phyloP scores from a whole-genome alignment of 2,113 vertebrate species.

The Hemiscyllium ocellatum region DNA sequence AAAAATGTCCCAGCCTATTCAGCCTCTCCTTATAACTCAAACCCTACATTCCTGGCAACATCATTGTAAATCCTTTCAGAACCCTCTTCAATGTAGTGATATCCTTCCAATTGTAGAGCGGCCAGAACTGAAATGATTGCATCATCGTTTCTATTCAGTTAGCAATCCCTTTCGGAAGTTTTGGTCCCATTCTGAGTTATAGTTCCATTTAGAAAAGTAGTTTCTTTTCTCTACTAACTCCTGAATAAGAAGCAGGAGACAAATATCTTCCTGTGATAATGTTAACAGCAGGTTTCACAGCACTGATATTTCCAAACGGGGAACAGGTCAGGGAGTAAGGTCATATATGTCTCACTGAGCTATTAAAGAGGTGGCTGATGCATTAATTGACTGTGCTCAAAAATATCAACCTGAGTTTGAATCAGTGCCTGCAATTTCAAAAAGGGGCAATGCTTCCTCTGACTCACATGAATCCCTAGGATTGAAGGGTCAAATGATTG shows the following conservation, averaged over 20 bases:
- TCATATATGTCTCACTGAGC: background rate
- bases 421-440: background rate
- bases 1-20: no score
- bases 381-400: background rate
- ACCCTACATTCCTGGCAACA: no score
- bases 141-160: no score
- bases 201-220: background rate
- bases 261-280: background rate
- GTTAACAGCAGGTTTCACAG: background rate
- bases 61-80: no score
- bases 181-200: background rate
- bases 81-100: no score
- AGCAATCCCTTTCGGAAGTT: background rate
- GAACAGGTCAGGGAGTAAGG: background rate
- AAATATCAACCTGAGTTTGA: background rate
- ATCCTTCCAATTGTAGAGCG: no score
- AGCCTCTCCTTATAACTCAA: no score
- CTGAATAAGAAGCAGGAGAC: background rate
- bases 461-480: background rate
- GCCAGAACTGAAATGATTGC: no score
- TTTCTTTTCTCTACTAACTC: background rate
- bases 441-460: background rate
- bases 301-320: background rate
- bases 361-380: background rate
- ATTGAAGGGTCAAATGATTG: background rate